Base-by-base conservation (phyloP, 2,888 invertebrate genomes). In the Hirtodrosophila trivittata region DNA sequence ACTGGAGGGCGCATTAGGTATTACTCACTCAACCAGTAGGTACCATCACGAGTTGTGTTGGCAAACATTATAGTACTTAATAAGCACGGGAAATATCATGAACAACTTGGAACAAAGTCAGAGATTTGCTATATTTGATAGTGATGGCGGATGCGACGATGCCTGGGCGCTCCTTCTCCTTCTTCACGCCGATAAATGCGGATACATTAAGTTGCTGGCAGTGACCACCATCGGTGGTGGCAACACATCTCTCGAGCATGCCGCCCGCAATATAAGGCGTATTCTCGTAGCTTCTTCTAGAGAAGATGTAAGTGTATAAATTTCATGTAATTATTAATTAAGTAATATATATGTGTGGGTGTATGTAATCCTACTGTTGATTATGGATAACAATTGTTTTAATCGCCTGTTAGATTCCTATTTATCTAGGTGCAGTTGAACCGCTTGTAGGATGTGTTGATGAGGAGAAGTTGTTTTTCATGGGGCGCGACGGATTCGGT, bases 401-500 rank as follows among this genome's bases (percentile, higher is more conserved):
- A 12, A 16, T 16, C 10, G 1, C 13, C 10, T 16, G 0, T 13
- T 37, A 95, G 95, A 93, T 95, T 55, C 95, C 95, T 37, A 93
- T 95, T 39, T 95, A 92, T 86, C 91, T 92, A 89, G 95, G 95
- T 7, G 92, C 93, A 0, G 89, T 91, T 47, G 89, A 91, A n/a
- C 63, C 89, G 0, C 47, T 89, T 16, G 49, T 86, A 1, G 91
- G 93, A 2, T 10, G 69, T 93, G 18, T 88, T 93, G 1, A 82
- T 75, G 89, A 91, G 7, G 60, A 65, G 6, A 77, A 81, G 9
- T 85, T 78, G 0, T 90, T 91, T 68, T 95, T 92, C 71, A 93
- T 93, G 77, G 96, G 96, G 0, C 77, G 86, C 14, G 95, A 96
- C 88, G 96, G 96, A 1, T 92, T 96, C 58, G 95, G 95, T 1